Evolutionary conservation across 2,113 vertebrate species (phyloP).

Genomic region (Rousettus leschenaultii): DNA sequence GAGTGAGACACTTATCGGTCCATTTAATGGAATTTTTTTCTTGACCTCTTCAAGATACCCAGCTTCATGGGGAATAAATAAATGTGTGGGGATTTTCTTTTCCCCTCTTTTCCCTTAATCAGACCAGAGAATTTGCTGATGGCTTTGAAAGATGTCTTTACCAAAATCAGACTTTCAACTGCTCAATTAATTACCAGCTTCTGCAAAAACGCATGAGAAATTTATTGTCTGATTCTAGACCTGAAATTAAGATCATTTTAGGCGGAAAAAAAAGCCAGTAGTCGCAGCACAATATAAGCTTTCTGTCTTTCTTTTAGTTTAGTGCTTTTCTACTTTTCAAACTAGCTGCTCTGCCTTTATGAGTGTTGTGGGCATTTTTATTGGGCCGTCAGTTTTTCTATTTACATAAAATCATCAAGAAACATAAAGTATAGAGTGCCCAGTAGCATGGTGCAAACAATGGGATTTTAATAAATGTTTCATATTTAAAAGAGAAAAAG

Average conservation of each 20-base stretch:
- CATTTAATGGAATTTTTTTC: slow-evolving; percentile 52
- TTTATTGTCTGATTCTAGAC: slow-evolving; percentile 64
- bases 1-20: slow-evolving; percentile 50
- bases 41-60: slow-evolving; percentile 69
- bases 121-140: slow-evolving; percentile 57
- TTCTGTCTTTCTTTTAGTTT: slow-evolving; percentile 41
- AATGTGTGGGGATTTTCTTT: slow-evolving; percentile 48
- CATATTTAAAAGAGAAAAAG: slow-evolving; percentile 54
- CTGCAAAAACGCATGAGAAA: slow-evolving; percentile 60
- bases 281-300: background rate
- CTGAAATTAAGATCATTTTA: slow-evolving; percentile 36
- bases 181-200: slow-evolving; percentile 59
- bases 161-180: slow-evolving; percentile 68
- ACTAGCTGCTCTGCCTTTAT: background rate
- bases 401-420: slow-evolving; percentile 59
- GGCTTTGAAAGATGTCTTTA: slow-evolving; percentile 66
- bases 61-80: slow-evolving; percentile 68
- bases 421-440: slow-evolving; percentile 68
- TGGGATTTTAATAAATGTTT: slow-evolving; percentile 67
- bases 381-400: slow-evolving; percentile 42
- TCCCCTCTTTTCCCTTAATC: slow-evolving; percentile 59
- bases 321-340: slow-evolving; percentile 39
- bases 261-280: background rate
- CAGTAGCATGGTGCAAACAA: slow-evolving; percentile 63
- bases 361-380: slow-evolving; percentile 19